Conservation (phyloP, 2,888 invertebrate genomes). For the Stenodera caucasica region DNA sequence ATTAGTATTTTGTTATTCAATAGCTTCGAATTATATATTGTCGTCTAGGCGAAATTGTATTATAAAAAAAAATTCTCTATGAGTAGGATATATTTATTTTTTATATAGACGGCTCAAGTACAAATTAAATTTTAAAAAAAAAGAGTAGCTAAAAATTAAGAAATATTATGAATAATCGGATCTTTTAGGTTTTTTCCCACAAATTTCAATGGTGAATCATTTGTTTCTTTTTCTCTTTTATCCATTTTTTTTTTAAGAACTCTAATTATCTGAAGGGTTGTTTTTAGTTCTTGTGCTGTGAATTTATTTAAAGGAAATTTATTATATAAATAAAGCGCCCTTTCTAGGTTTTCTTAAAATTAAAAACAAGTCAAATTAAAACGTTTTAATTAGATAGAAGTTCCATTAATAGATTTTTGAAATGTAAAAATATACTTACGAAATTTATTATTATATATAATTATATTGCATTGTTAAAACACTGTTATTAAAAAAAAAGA, state of each 20-base stretch:
- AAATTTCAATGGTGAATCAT: neutral
- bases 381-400: slow-evolving; percentile 36
- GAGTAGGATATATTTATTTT: slow-evolving; percentile 31
- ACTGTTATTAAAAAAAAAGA: slow-evolving; percentile 44
- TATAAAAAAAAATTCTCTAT: slow-evolving; percentile 16
- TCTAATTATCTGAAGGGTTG: slow-evolving; percentile 28
- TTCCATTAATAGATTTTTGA: slow-evolving; percentile 36
- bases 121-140: slow-evolving; percentile 35
- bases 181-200: neutral
- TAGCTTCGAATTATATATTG: neutral
- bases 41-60: slow-evolving; percentile 15
- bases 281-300: slow-evolving; percentile 30
- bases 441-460: slow-evolving; percentile 37
- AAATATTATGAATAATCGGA: neutral
- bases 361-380: slow-evolving; percentile 37
- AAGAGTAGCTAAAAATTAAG: neutral
- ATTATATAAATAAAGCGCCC: slow-evolving; percentile 5
- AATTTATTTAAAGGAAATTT: slow-evolving; percentile 19
- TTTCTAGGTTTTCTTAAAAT: slow-evolving; percentile 12
- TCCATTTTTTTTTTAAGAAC: neutral
- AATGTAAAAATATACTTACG: slow-evolving; percentile 37
- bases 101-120: slow-evolving; percentile 38
- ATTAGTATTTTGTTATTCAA: no score
- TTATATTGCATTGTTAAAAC: slow-evolving; percentile 48
- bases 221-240: neutral